Evolutionary conservation across 2,888 invertebrate species (phyloP).

Genomic region (Nomada goodeniana): DNA sequence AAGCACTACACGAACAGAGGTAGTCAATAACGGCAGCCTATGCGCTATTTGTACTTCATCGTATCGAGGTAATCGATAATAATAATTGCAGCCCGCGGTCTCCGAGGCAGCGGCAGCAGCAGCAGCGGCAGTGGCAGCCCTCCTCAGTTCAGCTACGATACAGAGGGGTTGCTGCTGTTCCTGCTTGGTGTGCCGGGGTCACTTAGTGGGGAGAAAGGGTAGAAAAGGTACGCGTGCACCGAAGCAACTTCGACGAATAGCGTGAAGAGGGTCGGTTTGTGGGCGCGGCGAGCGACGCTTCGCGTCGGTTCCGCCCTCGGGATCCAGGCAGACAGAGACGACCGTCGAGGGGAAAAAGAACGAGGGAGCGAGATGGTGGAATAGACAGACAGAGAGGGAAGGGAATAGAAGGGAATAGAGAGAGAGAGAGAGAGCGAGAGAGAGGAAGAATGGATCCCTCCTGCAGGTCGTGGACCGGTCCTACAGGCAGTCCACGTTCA

Average conservation of each 20-base stretch:
- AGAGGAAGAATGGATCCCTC: conserved; percentile 44
- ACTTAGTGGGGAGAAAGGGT: conserved; percentile 56
- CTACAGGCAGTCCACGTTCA: conserved; percentile 59
- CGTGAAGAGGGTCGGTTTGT: conserved; percentile 73
- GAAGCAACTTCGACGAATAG: conserved; percentile 71
- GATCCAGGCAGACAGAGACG: conserved; percentile 33
- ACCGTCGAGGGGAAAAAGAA: neutral
- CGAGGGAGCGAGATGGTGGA: neutral
- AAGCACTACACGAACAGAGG: conserved; percentile 56
- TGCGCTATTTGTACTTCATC: conserved; percentile 75
- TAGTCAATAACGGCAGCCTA: conserved; percentile 72
- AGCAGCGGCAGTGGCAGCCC: conserved; percentile 38
- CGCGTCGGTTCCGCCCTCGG: conserved; percentile 65
- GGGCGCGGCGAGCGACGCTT: conserved; percentile 68
- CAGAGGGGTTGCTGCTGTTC: conserved; percentile 59
- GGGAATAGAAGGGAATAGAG: neutral
- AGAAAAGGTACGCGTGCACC: conserved; percentile 56
- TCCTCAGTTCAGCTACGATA: conserved; percentile 52
- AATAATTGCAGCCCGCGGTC: conserved; percentile 74
- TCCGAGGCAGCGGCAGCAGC: conserved; percentile 56
- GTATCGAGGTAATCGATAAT: conserved; percentile 77
- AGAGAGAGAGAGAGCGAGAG: conserved; percentile 32
- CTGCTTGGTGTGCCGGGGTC: conserved; percentile 36
- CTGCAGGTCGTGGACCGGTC: conserved; percentile 53
- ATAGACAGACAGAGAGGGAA: conserved; percentile 26